Evolutionary conservation across 2,797 vertebrate species (phyloP).

Genomic region (Anguilla pacifica): DNA sequence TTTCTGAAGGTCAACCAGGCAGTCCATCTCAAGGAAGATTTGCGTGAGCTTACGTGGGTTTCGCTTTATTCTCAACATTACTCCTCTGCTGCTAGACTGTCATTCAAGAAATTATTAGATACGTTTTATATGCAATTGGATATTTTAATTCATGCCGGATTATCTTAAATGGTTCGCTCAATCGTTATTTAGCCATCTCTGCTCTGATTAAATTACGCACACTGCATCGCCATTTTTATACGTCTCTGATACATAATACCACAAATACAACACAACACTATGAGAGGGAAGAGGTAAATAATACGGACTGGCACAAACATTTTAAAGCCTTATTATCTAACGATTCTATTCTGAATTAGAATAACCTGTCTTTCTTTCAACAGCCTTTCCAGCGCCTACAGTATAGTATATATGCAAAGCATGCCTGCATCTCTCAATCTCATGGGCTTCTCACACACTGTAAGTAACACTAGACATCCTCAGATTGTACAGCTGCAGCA

Average conservation of each 20-base stretch:
- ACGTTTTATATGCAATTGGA: constrained; percentile 19
- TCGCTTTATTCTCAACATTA: constrained; percentile 6
- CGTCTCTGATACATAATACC: constrained; percentile 34
- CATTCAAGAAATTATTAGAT: constrained; percentile 21
- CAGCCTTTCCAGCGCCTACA: neutral
- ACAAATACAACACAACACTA: constrained; percentile 33
- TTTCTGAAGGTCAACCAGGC: constrained; percentile 90
- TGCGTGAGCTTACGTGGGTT: constrained; percentile 18
- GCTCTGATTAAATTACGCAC: constrained; percentile 25
- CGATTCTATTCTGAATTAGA: constrained; percentile 49
- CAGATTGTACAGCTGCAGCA: constrained; percentile 74
- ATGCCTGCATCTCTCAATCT: constrained; percentile 57
- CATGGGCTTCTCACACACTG: constrained; percentile 50
- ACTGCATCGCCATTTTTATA: constrained; percentile 47
- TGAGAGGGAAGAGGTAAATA: constrained; percentile 36
- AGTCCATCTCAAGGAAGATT: constrained; percentile 50
- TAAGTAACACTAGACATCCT: constrained; percentile 74
- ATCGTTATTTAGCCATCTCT: neutral
- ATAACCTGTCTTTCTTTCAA: constrained; percentile 39
- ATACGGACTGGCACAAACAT: constrained; percentile 42
- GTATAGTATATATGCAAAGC: constrained; percentile 46
- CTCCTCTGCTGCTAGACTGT: neutral
- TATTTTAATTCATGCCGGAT: constrained; percentile 11
- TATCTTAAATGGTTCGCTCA: constrained; percentile 1
- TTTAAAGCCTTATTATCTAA: constrained; percentile 41